phyloP scores from a whole-genome alignment of 2,797 vertebrate species.

The Dromococcyx pavoninus region DNA sequence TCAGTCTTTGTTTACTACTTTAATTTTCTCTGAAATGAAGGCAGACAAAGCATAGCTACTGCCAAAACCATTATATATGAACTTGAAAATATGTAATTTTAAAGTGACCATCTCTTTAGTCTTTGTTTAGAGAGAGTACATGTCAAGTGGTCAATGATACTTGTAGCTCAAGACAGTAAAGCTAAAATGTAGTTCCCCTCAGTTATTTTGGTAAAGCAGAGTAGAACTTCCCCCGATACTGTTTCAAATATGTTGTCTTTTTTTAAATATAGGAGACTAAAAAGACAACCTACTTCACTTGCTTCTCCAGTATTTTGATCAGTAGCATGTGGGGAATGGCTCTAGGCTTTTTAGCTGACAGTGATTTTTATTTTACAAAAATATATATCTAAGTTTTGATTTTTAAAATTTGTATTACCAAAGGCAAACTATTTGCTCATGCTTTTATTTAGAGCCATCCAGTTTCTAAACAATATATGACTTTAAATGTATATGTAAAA shows the following conservation, averaged over 20 bases:
- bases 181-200: background rate
- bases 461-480: background rate
- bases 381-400: background rate
- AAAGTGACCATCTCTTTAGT: background rate
- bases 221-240: background rate
- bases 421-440: background rate
- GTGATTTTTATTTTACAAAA: background rate
- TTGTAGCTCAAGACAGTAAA: background rate
- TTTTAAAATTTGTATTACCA: background rate
- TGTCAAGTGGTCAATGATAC: background rate
- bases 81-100: background rate
- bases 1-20: constrained; percentile 71
- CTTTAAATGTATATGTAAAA: background rate
- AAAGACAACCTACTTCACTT: background rate
- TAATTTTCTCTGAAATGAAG: constrained; percentile 45
- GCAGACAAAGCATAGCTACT: constrained; percentile 24
- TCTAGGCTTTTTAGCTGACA: background rate
- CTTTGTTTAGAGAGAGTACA: background rate
- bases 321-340: background rate
- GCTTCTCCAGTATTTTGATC: background rate
- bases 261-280: background rate
- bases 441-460: background rate
- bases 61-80: background rate
- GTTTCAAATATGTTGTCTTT: background rate
- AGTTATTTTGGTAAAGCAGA: background rate